Evolutionary conservation across 2,888 invertebrate genomes (phyloP).

Genomic region (Lacanobia wlatinum): DNA sequence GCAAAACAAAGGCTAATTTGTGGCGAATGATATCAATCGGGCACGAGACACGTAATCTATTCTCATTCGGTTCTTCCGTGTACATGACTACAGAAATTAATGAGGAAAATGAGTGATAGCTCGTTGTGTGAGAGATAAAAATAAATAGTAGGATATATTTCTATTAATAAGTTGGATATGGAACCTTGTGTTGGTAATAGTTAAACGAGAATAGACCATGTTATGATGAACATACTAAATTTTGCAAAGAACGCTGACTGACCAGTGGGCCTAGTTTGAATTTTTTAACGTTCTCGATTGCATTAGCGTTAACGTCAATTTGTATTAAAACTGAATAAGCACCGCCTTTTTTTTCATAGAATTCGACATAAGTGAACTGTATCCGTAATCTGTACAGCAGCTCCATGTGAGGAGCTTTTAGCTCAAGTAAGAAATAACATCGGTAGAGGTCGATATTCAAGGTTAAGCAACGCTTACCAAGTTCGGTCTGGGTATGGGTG

Average conservation of each 20-base stretch:
- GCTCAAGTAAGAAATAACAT: too few species aligned
- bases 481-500: not conserved
- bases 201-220: not conserved
- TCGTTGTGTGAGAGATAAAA: not conserved
- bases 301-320: too few species aligned
- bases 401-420: too few species aligned
- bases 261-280: too few species aligned
- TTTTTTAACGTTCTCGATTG: too few species aligned
- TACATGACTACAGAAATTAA: conserved; percentile 31
- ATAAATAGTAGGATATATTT: conserved; percentile 3
- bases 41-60: conserved; percentile 58
- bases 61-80: conserved; percentile 39
- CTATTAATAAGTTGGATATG: not conserved
- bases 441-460: not conserved
- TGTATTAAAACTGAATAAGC: too few species aligned
- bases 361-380: too few species aligned
- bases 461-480: not conserved
- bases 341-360: too few species aligned
- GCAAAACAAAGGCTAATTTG: conserved; percentile 73
- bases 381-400: too few species aligned
- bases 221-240: too few species aligned
- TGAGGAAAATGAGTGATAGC: conserved; percentile 18
- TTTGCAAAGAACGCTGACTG: too few species aligned
- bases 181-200: not conserved
- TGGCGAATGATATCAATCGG: conserved; percentile 64